A percentile compares a stretch with the other conserved stretches of the same genome.
Conservation (phyloP, 2,797 vertebrate species). For the Sandelia bainsii region DNA sequence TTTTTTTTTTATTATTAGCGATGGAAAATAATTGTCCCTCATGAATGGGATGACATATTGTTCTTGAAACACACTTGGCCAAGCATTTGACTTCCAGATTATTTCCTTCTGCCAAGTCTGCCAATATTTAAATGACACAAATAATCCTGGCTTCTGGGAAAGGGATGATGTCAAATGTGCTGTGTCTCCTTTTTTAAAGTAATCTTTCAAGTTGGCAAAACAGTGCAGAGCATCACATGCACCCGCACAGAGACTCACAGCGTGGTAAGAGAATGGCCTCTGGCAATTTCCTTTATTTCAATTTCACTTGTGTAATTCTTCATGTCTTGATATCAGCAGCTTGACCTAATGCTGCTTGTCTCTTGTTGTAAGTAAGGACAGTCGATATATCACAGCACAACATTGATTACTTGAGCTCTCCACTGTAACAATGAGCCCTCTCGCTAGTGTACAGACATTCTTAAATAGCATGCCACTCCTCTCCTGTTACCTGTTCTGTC, state of each 20-base stretch:
- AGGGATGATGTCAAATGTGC: constrained; percentile 46
- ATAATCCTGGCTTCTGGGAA: constrained; percentile 74
- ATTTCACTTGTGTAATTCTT: neutral
- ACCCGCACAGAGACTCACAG: neutral
- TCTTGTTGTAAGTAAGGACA: constrained; percentile 40
- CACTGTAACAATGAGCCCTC: constrained; percentile 70
- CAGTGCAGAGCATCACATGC: constrained; percentile 12
- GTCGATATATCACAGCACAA: constrained; percentile 56
- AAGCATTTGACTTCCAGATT: constrained; percentile 56
- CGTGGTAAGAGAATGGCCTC: neutral
- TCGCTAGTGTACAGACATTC: constrained; percentile 38
- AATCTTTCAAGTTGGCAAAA: constrained; percentile 67
- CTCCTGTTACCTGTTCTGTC: constrained; percentile 74
- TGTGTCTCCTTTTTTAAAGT: constrained; percentile 47
- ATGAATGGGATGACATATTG: constrained; percentile 51
- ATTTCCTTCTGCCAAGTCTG: constrained; percentile 52
- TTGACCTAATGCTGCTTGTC: constrained; percentile 47
- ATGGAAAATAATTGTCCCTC: constrained; percentile 53
- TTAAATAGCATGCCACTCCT: constrained; percentile 44
- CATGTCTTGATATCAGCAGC: constrained; percentile 17
- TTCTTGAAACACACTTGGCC: constrained; percentile 54
- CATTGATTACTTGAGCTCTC: constrained; percentile 68
- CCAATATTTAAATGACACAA: constrained; percentile 69
- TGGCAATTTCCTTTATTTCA: neutral
- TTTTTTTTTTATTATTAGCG: constrained; percentile 14